These are phyloP conservation scores for Sarcophaga variegata DNA, from an alignment of 2,888 invertebrate genomes.

Conservation along the genomic window DNA sequence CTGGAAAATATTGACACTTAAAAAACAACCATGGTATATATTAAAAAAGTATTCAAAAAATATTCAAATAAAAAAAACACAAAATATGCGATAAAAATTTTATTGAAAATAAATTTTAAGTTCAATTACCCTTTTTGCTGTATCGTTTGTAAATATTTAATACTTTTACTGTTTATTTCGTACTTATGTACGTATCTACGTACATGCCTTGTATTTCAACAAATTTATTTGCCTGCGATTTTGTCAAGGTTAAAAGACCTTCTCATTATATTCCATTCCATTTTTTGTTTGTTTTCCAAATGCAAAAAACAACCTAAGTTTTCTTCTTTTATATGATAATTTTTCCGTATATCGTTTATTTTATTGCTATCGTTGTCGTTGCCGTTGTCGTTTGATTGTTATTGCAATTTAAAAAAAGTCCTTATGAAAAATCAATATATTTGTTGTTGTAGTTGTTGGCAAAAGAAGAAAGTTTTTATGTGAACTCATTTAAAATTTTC, in stretches of 20 bases:
- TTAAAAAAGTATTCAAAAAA: constrained; percentile 11
- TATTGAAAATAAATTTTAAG: constrained; percentile 25
- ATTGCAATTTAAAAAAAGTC: neutral
- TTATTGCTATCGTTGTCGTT: neutral
- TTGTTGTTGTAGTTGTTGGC: neutral
- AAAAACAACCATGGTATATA: constrained; percentile 46
- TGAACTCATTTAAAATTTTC: neutral
- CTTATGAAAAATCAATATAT: constrained; percentile 52
- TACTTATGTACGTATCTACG: neutral
- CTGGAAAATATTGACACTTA: neutral
- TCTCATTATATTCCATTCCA: constrained; percentile 3
- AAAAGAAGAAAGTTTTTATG: neutral
- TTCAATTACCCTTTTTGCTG: constrained; percentile 30
- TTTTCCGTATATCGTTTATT: neutral
- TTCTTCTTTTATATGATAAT: neutral
- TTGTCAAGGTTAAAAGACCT: constrained; percentile 37
- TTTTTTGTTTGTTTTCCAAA: constrained; percentile 17
- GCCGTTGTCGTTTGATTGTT: too few relatives aligned
- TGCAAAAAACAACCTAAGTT: too few relatives aligned
- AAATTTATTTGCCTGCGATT: neutral
- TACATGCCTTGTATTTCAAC: neutral
- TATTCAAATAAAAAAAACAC: neutral
- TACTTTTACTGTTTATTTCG: neutral
- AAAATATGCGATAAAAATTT: constrained; percentile 1
- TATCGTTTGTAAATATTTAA: constrained; percentile 15